Conservation (phyloP, 2,888 invertebrate species). For the Carterocephalus palaemon region DNA sequence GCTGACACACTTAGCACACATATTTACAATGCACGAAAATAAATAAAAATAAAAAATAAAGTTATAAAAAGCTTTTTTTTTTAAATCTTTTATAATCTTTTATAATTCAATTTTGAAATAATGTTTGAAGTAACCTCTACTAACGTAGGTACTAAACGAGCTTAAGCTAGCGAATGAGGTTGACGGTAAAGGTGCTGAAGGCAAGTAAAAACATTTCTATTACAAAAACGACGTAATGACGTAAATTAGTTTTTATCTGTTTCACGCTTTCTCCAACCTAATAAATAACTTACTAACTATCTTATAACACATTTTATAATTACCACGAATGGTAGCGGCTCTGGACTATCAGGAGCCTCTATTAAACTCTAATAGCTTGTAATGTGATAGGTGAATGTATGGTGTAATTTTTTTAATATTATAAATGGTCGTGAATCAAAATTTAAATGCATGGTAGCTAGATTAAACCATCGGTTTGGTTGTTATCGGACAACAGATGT, state of each 20-base stretch:
- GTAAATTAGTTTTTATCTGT: neutral
- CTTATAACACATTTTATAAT: slow-evolving; percentile 8
- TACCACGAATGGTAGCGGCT: slow-evolving; percentile 10
- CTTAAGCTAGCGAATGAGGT: too few species aligned
- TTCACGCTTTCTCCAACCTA: slow-evolving; percentile 2
- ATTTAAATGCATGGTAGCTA: neutral
- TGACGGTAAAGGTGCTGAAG: too few species aligned
- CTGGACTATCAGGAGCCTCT: slow-evolving; percentile 35
- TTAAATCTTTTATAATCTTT: too few species aligned
- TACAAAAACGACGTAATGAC: neutral
- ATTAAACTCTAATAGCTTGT: slow-evolving; percentile 11
- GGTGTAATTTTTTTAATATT: slow-evolving; percentile 29
- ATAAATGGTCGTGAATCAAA: slow-evolving; percentile 10
- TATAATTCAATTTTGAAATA: too few species aligned
- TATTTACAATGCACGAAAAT: too few species aligned
- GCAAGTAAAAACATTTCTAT: too few species aligned
- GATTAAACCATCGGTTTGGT: neutral
- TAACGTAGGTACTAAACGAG: too few species aligned
- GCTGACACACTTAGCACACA: too few species aligned
- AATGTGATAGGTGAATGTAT: slow-evolving; percentile 42
- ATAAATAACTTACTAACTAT: slow-evolving; percentile 2
- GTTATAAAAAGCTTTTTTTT: too few species aligned
- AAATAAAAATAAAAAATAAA: too few species aligned
- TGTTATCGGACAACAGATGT: too few species aligned
- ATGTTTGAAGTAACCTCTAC: too few species aligned